These are phyloP conservation scores for Salticus scenicus DNA, from an alignment of 2,888 invertebrate species.

Conservation along the genomic window DNA sequence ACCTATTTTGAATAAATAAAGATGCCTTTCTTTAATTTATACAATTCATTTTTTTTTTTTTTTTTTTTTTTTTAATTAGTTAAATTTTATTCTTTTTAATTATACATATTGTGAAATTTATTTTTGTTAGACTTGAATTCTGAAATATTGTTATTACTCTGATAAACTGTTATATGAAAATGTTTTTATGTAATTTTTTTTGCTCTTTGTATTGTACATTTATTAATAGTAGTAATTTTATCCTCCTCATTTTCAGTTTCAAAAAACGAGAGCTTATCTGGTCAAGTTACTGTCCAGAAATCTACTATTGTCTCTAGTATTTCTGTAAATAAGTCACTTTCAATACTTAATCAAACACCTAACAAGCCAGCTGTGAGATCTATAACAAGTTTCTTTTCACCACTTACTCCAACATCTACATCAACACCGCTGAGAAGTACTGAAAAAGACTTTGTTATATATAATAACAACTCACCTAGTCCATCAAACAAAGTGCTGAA, in stretches of 20 bases:
- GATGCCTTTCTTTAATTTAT: no score
- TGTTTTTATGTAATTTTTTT: no score
- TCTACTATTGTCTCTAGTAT: not conserved
- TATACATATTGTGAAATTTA: no score
- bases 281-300: not conserved
- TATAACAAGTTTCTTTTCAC: conserved; percentile 35
- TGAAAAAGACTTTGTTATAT: not conserved
- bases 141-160: no score
- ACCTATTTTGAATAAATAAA: no score
- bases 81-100: no score
- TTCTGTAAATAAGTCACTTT: not conserved
- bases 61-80: no score
- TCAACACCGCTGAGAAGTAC: not conserved
- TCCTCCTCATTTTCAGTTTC: not conserved
- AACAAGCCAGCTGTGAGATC: not conserved
- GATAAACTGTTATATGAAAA: no score
- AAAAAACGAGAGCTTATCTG: not conserved
- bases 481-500: not conserved
- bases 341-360: not conserved
- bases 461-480: not conserved
- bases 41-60: no score
- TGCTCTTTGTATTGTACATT: no score
- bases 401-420: not conserved
- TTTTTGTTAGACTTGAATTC: no score
- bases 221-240: no score